Evolutionary conservation across 2,888 invertebrate genomes (phyloP).

Genomic region (Chaetoderma sp.): DNA sequence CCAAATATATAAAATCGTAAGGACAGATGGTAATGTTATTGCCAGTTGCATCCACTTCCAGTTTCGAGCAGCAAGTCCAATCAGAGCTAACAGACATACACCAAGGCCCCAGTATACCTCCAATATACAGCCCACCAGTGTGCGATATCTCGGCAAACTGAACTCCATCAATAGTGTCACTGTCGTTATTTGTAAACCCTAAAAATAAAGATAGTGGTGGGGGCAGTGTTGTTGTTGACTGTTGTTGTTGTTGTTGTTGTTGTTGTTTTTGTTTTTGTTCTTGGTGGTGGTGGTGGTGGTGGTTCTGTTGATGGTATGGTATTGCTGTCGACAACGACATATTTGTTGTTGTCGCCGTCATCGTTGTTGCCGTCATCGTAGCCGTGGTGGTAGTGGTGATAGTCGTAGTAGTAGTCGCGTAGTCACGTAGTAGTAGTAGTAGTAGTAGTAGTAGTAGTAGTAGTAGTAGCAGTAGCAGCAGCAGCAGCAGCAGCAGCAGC

Average conservation of each 20-base stretch:
- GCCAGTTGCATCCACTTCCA: constrained; percentile 73
- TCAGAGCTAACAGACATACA: constrained; percentile 69
- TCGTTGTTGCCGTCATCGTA: constrained; percentile 7
- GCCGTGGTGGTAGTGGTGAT: constrained; percentile 3
- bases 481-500: neutral
- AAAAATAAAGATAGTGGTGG: constrained; percentile 11
- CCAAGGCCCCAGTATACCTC: constrained; percentile 72
- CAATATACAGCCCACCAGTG: constrained; percentile 71
- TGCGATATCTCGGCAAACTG: constrained; percentile 70
- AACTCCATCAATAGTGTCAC: constrained; percentile 72
- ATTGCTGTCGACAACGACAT: too few species aligned
- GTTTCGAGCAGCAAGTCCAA: constrained; percentile 71
- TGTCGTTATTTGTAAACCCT: constrained; percentile 72
- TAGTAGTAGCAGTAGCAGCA: neutral
- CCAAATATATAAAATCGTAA: constrained; percentile 70
- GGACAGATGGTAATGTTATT: constrained; percentile 71
- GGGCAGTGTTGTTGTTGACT: neutral
- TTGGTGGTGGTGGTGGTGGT: too few species aligned
- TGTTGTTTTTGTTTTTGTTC: too few species aligned
- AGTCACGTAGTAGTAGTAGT: too few species aligned
- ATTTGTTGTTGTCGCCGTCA: neutral
- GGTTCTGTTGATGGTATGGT: too few species aligned
- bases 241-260: too few species aligned
- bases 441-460: neutral
- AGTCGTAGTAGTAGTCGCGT: neutral